Evolutionary conservation across 2,888 invertebrate species (phyloP), one percentile per base, ranked within the genome.

Genomic region (Zaprionus bogoriensis): DNA sequence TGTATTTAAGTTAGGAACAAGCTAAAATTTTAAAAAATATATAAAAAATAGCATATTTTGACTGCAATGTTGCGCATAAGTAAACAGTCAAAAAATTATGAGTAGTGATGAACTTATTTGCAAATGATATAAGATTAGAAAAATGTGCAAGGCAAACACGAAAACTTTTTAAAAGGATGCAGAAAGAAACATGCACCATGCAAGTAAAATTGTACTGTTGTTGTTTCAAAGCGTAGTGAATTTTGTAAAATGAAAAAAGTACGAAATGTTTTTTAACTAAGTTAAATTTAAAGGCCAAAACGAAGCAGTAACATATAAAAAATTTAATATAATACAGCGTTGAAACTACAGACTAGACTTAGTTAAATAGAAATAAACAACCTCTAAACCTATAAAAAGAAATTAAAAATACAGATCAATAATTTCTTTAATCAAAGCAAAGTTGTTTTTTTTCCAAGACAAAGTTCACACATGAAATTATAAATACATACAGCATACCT

Each of bases 381-480:
- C n/a, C n/a, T n/a, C n/a, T n/a, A 45, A 42, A 39, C 36, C 25
- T 22, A 20, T 4, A 14, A 46, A 59, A 38, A 12, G 28, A 59
- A 57, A 46, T 38, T 27, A 25, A 28, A 41, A 46, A 51, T 50
- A 32, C 38, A 59, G 63, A 65, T 67, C 70, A 42, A 66, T 64
- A 51, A 70, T 70, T 76, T 82, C 66, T 63, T 70, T 74, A 74
- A 63, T 68, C 60, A n/a, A n/a, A n/a, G n/a, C n/a, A n/a, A n/a
- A n/a, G n/a, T n/a, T n/a, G n/a, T n/a, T 61, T 72, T 72, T n/a
- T n/a, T 74, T 72, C 52, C 59, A 59, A 62, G 19, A 61, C 45
- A 57, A 47, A 61, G 61, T 44, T 55, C 38, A 59, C 14, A 61
- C 41, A n/a, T n/a, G n/a, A n/a, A n/a, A n/a, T n/a, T n/a, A 38